These are phyloP conservation scores for Gadus macrocephalus DNA, from an alignment of 2,113 vertebrate species.

Conservation along the genomic window DNA sequence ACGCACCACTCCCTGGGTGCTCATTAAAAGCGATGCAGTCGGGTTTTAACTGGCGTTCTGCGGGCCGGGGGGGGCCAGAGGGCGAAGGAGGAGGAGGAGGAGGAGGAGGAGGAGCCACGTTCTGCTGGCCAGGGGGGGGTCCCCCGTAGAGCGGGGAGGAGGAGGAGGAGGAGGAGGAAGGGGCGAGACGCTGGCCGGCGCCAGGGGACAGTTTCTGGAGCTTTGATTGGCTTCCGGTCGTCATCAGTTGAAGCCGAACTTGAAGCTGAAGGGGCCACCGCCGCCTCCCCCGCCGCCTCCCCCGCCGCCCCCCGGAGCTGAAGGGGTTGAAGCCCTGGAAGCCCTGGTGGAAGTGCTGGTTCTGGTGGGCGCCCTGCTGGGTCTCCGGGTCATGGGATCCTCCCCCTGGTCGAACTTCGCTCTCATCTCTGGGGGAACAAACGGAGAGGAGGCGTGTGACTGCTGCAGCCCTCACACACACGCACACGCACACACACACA, in stretches of 20 bases:
- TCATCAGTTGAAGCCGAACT: conserved; percentile 92
- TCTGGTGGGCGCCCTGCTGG: conserved; percentile 81
- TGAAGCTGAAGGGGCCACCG: conserved; percentile 95
- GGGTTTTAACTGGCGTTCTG: too few species aligned
- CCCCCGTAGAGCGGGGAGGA: too few species aligned
- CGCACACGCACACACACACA: too few species aligned
- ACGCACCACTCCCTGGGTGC: too few species aligned
- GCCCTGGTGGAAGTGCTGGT: conserved; percentile 81
- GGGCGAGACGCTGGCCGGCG: conserved; percentile 9
- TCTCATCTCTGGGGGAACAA: conserved; percentile 81
- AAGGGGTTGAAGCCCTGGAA: conserved; percentile 97
- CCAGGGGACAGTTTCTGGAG: not conserved
- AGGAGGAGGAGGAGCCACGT: too few species aligned
- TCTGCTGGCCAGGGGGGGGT: too few species aligned
- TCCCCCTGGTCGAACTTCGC: conserved; percentile 93
- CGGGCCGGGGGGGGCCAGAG: too few species aligned
- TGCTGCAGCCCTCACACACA: not conserved
- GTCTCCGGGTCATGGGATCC: conserved; percentile 92
- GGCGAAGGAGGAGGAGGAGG: too few species aligned
- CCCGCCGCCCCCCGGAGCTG: conserved; percentile 85
- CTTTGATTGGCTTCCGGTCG: too few species aligned
- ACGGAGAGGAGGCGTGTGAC: not conserved
- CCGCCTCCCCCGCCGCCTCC: conserved; percentile 80
- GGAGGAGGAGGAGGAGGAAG: too few species aligned
- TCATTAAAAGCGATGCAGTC: too few species aligned